Evolutionary conservation across 2,797 vertebrate genomes (phyloP).

Genomic region (Acipenser ruthenus): DNA sequence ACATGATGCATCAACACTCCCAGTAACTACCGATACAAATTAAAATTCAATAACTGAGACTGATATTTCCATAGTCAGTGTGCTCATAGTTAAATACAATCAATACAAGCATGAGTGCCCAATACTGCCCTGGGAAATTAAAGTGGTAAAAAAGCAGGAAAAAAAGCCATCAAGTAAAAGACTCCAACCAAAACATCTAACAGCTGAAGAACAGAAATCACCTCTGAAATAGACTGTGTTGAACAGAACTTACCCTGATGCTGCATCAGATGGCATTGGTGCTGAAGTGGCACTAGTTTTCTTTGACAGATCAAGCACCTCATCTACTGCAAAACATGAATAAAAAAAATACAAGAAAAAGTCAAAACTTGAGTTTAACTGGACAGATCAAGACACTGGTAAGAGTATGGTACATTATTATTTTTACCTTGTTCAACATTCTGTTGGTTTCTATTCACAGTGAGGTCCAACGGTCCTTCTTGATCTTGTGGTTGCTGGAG

Average conservation of each 20-base stretch:
- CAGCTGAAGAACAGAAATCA: slow-evolving; percentile 30
- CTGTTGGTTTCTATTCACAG: slow-evolving; percentile 76
- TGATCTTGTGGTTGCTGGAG: slow-evolving; percentile 70
- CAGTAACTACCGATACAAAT: background rate
- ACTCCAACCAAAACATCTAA: slow-evolving; percentile 51
- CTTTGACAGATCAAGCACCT: slow-evolving; percentile 95
- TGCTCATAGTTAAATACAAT: background rate
- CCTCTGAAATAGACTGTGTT: slow-evolving; percentile 19
- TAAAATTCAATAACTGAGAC: slow-evolving; percentile 2
- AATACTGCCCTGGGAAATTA: slow-evolving; percentile 58
- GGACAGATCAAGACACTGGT: too few relatives aligned
- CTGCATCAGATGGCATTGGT: slow-evolving; percentile 58
- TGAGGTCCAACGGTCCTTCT: slow-evolving; percentile 92
- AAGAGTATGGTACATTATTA: too few relatives aligned
- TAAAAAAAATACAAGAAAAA: background rate
- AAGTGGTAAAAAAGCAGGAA: slow-evolving; percentile 36
- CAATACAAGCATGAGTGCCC: slow-evolving; percentile 27
- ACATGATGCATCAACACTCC: slow-evolving; percentile 22
- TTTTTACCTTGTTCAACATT: slow-evolving; percentile 70
- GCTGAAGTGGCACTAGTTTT: slow-evolving; percentile 63
- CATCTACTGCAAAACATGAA: slow-evolving; percentile 67
- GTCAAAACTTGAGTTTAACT: too few relatives aligned
- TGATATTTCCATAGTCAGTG: slow-evolving; percentile 17
- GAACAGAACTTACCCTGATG: slow-evolving; percentile 77
- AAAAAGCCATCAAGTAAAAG: slow-evolving; percentile 33